These are phyloP conservation scores for Theretra japonica DNA, from an alignment of 2,888 invertebrate species.

Conservation along the genomic window DNA sequence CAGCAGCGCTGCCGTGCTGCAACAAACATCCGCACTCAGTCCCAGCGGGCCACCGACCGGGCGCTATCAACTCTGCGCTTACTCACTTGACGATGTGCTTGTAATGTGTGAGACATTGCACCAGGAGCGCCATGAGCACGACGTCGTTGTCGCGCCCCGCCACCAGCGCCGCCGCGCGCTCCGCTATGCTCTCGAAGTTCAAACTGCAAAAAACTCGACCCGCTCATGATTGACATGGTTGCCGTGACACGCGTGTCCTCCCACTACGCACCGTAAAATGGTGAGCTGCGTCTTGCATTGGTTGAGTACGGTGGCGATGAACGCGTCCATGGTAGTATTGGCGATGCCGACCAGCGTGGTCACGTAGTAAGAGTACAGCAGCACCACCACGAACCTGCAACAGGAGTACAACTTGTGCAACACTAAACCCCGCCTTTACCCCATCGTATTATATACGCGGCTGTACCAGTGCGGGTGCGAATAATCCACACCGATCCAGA, in stretches of 20 bases:
- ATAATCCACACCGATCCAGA: slow-evolving; percentile 48
- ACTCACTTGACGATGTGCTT: slow-evolving; percentile 60
- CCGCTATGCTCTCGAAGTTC: slow-evolving; percentile 58
- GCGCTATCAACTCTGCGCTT: not conserved
- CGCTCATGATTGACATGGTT: not conserved
- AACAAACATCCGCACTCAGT: not conserved
- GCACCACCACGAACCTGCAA: slow-evolving; percentile 60
- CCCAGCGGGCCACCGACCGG: not conserved
- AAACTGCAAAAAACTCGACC: slow-evolving; percentile 51
- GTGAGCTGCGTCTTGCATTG: slow-evolving; percentile 70
- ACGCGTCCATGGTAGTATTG: slow-evolving; percentile 80
- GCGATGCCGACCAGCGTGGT: slow-evolving; percentile 76
- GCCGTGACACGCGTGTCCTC: too few relatives aligned
- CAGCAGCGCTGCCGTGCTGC: slow-evolving; percentile 58
- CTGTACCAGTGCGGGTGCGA: slow-evolving; percentile 39
- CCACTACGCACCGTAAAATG: slow-evolving; percentile 60
- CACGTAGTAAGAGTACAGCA: slow-evolving; percentile 71
- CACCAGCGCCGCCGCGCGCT: slow-evolving; percentile 46
- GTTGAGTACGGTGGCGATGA: slow-evolving; percentile 69
- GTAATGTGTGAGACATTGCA: slow-evolving; percentile 63
- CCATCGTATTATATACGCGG: not conserved
- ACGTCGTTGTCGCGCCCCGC: slow-evolving; percentile 41
- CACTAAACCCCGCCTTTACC: not conserved
- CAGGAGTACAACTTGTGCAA: not conserved
- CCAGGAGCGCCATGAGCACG: slow-evolving; percentile 50